These are phyloP conservation scores for Torymus auratus DNA, from an alignment of 2,888 invertebrate genomes.

Conservation along the genomic window DNA sequence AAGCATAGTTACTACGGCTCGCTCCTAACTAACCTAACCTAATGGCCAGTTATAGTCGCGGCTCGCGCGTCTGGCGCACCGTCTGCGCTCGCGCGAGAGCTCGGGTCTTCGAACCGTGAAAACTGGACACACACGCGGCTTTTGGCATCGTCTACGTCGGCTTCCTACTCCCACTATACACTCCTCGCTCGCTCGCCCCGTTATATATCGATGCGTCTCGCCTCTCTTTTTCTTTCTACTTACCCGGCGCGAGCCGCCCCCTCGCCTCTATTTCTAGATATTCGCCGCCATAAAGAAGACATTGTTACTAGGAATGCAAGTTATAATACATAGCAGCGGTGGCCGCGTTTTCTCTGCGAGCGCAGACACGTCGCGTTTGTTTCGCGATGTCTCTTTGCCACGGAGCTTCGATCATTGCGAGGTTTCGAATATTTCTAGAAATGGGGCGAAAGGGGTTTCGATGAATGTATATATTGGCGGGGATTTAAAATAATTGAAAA, in stretches of 20 bases:
- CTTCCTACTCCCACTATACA: constrained; percentile 22
- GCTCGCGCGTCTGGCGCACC: constrained; percentile 62
- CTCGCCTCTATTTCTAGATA: constrained; percentile 49
- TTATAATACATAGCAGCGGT: constrained; percentile 20
- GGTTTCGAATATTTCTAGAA: too few relatives aligned
- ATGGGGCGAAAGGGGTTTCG: too few relatives aligned
- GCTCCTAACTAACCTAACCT: constrained; percentile 54
- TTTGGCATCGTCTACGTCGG: neutral
- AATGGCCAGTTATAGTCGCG: constrained; percentile 64
- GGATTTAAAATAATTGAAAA: too few relatives aligned
- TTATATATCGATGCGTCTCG: constrained; percentile 52
- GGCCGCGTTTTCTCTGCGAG: neutral
- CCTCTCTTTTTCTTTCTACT: neutral
- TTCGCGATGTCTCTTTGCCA: neutral
- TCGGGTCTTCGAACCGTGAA: constrained; percentile 65
- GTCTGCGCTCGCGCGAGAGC: constrained; percentile 55
- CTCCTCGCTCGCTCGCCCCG: constrained; percentile 19
- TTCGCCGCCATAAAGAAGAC: constrained; percentile 45
- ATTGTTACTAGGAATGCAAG: constrained; percentile 46
- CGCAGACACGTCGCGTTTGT: neutral
- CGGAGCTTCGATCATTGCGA: too few relatives aligned
- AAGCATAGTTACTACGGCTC: too few relatives aligned
- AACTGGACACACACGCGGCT: constrained; percentile 55
- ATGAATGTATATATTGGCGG: too few relatives aligned
- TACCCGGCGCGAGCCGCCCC: neutral